Conservation (phyloP, 2,113 vertebrate genomes). For the Glaucidium brasilianum region DNA sequence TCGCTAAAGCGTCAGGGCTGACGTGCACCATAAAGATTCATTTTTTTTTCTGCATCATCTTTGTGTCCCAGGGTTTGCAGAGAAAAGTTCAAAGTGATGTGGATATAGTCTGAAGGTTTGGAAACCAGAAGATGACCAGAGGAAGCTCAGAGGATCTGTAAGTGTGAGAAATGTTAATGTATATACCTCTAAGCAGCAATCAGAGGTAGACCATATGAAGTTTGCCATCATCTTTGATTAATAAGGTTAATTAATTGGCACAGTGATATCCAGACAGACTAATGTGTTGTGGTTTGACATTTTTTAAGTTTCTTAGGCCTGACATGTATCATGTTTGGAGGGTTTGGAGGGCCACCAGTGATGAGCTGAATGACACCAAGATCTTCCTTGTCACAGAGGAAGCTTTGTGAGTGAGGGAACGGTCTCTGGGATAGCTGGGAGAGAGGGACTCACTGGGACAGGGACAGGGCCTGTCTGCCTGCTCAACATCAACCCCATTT, state of each 20-base stretch:
- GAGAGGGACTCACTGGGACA: background rate
- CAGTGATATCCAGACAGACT: background rate
- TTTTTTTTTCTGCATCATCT: background rate
- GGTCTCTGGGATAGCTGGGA: background rate
- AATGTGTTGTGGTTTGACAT: background rate
- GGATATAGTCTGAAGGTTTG: background rate
- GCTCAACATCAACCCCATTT: background rate
- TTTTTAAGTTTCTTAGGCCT: background rate
- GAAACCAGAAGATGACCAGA: background rate
- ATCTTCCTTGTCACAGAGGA: background rate
- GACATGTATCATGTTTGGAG: background rate
- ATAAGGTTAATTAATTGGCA: background rate
- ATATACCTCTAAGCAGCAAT: background rate
- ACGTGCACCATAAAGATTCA: background rate
- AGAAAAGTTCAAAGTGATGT: background rate
- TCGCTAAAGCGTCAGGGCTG: fast-evolving
- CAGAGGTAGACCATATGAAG: background rate
- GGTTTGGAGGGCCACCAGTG: background rate
- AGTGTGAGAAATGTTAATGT: background rate
- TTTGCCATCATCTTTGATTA: background rate
- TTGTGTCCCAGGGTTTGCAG: background rate
- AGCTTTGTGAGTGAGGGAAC: background rate
- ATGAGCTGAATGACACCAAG: background rate
- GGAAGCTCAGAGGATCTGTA: background rate
- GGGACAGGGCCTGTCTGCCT: background rate